These are phyloP conservation scores for Charina bottae DNA, from an alignment of 2,113 vertebrate genomes.

Conservation along the genomic window DNA sequence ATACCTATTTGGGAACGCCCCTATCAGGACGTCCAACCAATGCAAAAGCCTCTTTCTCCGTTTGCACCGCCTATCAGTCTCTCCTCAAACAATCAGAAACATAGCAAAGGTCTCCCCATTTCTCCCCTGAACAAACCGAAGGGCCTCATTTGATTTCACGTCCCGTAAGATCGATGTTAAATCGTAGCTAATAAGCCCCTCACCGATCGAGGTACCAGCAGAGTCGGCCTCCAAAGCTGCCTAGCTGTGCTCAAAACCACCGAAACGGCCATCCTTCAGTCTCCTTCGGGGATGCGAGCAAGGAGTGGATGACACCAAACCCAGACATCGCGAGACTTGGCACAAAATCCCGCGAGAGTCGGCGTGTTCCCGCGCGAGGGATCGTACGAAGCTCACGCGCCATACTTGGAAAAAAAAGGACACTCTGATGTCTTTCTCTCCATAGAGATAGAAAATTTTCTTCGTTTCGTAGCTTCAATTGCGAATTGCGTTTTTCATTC, in stretches of 20 bases:
- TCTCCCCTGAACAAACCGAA: background rate
- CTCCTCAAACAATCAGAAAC: background rate
- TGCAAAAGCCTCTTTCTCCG: fast-evolving
- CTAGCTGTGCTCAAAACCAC: background rate
- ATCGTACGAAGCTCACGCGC: background rate
- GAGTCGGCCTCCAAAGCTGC: background rate
- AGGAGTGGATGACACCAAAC: too few species aligned
- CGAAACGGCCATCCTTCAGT: conserved; percentile 3
- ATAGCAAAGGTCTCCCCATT: fast-evolving
- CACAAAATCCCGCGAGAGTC: background rate
- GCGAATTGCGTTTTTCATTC: background rate
- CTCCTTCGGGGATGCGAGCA: background rate
- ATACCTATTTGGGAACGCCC: background rate
- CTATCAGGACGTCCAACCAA: background rate
- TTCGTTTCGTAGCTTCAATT: background rate
- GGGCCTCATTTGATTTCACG: fast-evolving
- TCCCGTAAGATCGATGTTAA: background rate
- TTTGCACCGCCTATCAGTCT: background rate
- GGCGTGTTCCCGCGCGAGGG: fast-evolving
- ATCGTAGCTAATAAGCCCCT: background rate
- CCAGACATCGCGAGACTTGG: background rate
- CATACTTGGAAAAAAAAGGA: background rate
- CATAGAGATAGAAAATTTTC: background rate
- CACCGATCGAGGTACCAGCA: conserved; percentile 27
- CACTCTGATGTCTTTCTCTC: background rate